phyloP scores from a whole-genome alignment of 2,888 invertebrate species.

The Scaptomyza parva region DNA sequence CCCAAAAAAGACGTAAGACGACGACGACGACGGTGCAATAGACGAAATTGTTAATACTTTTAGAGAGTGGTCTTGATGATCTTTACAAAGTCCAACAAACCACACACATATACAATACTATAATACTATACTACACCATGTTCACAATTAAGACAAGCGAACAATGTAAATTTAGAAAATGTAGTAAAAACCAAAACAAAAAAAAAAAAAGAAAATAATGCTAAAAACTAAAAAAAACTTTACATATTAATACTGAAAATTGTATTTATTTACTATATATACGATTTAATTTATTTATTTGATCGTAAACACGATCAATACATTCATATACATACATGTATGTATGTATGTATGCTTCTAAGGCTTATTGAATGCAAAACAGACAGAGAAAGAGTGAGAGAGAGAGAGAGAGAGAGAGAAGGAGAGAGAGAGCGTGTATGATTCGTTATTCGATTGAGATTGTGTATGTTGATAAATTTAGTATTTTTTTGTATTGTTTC shows the following conservation, averaged over 20 bases:
- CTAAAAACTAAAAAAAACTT: constrained; percentile 27
- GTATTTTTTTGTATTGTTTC: constrained; percentile 61
- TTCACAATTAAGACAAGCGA: constrained; percentile 44
- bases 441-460: constrained; percentile 12
- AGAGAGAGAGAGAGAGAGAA: too few relatives aligned
- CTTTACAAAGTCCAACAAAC: background rate
- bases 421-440: background rate
- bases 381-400: background rate
- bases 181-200: constrained; percentile 15
- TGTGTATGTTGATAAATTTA: constrained; percentile 23
- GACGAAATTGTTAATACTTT: constrained; percentile 43
- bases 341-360: too few relatives aligned
- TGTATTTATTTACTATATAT: constrained; percentile 52
- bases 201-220: too few relatives aligned
- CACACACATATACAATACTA: background rate
- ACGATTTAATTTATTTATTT: constrained; percentile 24
- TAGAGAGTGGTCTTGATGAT: constrained; percentile 26
- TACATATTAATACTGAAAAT: constrained; percentile 32
- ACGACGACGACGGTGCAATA: too few relatives aligned
- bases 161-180: constrained; percentile 53
- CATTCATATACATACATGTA: constrained; percentile 8
- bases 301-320: constrained; percentile 4
- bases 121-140: background rate
- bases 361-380: constrained; percentile 5
- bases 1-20: constrained; percentile 30